Evolutionary conservation across 2,888 invertebrate genomes (phyloP).

Genomic region (Sisyra terminalis): DNA sequence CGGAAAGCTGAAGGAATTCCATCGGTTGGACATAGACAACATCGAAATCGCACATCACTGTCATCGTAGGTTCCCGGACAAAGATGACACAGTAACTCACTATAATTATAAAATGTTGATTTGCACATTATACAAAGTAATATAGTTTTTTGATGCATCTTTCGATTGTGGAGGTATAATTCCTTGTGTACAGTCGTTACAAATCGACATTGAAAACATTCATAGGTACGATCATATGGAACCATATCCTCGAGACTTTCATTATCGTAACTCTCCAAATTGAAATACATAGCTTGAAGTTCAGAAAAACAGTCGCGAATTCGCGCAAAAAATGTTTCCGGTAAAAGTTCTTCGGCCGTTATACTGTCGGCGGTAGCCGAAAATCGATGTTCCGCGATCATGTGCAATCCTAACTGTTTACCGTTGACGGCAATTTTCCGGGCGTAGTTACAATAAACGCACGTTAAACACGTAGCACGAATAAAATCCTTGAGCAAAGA

Average conservation of each 20-base stretch:
- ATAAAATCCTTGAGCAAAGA: conserved; percentile 59
- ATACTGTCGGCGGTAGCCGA: conserved; percentile 63
- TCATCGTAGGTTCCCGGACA: conserved; percentile 63
- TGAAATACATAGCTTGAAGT: conserved; percentile 49
- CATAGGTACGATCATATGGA: conserved; percentile 53
- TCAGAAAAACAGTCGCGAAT: conserved; percentile 43
- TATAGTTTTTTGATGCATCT: conserved; percentile 71
- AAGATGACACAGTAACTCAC: conserved; percentile 72
- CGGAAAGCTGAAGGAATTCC: conserved; percentile 74
- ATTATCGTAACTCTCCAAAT: conserved; percentile 49
- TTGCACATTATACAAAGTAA: conserved; percentile 77
- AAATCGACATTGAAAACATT: conserved; percentile 75
- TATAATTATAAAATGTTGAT: conserved; percentile 72
- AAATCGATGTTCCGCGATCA: conserved; percentile 65
- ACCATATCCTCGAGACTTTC: conserved; percentile 13
- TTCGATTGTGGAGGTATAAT: conserved; percentile 70
- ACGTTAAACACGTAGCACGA: conserved; percentile 46
- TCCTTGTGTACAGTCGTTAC: conserved; percentile 66
- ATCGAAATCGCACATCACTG: conserved; percentile 56
- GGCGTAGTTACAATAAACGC: conserved; percentile 77
- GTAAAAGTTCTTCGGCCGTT: conserved; percentile 54
- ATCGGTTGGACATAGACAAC: conserved; percentile 63
- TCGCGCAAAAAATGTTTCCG: conserved; percentile 50
- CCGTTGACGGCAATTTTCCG: conserved; percentile 73
- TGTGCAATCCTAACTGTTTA: conserved; percentile 60